A percentile compares a stretch with the other conserved stretches of the same genome.
These are phyloP conservation scores for Ypsolopha scabrella DNA, from an alignment of 2,888 invertebrate species.

Conservation along the genomic window DNA sequence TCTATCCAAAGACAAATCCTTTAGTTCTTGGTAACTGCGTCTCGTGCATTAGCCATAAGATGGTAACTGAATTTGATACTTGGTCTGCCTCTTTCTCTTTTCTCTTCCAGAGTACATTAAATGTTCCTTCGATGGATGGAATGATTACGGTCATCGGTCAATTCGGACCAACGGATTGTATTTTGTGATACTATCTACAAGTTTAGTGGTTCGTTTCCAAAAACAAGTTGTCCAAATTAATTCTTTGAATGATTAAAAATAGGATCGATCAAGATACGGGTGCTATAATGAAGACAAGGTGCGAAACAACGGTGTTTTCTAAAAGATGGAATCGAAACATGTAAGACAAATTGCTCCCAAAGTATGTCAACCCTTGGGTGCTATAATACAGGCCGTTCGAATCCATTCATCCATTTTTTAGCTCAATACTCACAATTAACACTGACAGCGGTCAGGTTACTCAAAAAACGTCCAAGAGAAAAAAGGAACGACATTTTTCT, in stretches of 20 bases:
- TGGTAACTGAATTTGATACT: too few species aligned
- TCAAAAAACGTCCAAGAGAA: conserved; percentile 28
- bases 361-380: conserved; percentile 57
- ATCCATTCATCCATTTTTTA: conserved; percentile 60
- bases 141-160: too few species aligned
- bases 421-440: conserved; percentile 47
- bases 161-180: too few species aligned
- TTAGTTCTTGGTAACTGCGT: too few species aligned
- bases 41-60: too few species aligned
- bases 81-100: too few species aligned
- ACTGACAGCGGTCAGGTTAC: conserved; percentile 60
- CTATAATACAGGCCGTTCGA: conserved; percentile 31
- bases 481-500: conserved; percentile 29
- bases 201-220: too few species aligned
- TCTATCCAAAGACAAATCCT: too few species aligned
- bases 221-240: neutral
- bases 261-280: conserved; percentile 7
- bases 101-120: too few species aligned
- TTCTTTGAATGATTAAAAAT: conserved; percentile 4
- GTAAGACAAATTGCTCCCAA: conserved; percentile 59
- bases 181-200: too few species aligned
- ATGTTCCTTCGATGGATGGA: too few species aligned
- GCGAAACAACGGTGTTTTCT: conserved; percentile 45
- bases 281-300: conserved; percentile 41
- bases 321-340: conserved; percentile 49